Base-by-base conservation (phyloP, 2,797 vertebrate species). In the Erethizon dorsatum region DNA sequence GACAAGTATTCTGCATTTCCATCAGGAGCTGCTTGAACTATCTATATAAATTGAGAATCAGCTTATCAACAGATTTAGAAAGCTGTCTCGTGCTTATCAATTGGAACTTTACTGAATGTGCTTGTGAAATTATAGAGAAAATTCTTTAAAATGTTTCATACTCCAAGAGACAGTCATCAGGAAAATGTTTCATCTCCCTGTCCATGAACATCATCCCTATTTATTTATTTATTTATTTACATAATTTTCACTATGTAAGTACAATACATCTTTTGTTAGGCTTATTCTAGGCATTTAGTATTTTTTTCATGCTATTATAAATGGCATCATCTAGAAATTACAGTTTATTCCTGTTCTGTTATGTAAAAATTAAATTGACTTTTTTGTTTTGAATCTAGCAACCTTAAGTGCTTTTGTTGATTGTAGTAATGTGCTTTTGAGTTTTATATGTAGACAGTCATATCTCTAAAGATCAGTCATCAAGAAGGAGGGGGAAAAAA, bases 351-450 rank as follows among this genome's bases (percentile, higher is more conserved):
- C n/a, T 15, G 37, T 33, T 69, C 31, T 15, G 47, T 24, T 69
- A 8, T 54, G 22, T 69, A 83, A 20, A 86, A 82, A 47, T 71
- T 67, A 45, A 52, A 41, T 83, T 89, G 71, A 65, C 37, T 67
- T 82, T 86, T 92, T 57, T 67, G 13, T 91, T 41, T 41, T 61
- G 13, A 65, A 47, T 92, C 22, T 90, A 47, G 41, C 45, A 82
- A 57, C 3, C n/a, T 86, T 93, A 80, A 92, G 82, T 41, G 14
- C 6, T 84, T 11, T 82, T 77, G 54, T 20, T 57, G 69, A 61
- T 80, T 90, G 50, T 90, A n/a, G 82, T 77, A 75, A 77, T 59
- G 83, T 91, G 6, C 28, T 69, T 73, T 91, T 86, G 17, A 75
- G 28, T 63, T 90, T 90, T 82, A 13, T 73, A 12, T 65, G 3